These are phyloP conservation scores for Nycticryphes semicollaris DNA, from an alignment of 2,113 vertebrate species.

Conservation along the genomic window DNA sequence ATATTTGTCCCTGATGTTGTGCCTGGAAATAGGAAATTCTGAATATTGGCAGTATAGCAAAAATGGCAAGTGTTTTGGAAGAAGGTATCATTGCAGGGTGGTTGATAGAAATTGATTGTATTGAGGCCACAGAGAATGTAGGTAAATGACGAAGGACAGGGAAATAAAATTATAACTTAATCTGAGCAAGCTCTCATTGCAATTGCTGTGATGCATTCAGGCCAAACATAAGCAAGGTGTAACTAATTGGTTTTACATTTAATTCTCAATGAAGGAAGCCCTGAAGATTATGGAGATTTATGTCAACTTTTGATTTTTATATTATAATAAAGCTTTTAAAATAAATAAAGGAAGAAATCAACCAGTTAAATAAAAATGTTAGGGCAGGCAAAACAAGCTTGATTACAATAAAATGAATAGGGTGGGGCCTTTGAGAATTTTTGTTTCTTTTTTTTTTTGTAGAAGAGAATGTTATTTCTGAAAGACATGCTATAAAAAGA, in stretches of 20 bases:
- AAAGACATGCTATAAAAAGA: constrained; percentile 36
- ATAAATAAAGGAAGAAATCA: background rate
- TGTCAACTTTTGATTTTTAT: background rate
- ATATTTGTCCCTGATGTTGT: background rate
- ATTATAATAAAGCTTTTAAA: background rate
- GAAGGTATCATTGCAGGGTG: background rate
- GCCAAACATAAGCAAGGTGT: constrained; percentile 33
- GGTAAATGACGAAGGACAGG: background rate
- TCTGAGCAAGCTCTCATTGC: constrained; percentile 28
- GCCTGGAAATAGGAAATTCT: background rate
- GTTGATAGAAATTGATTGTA: background rate
- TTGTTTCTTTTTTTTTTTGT: background rate
- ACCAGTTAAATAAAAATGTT: background rate
- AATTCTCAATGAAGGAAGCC: constrained; percentile 17
- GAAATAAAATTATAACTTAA: constrained; percentile 18
- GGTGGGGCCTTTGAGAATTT: background rate
- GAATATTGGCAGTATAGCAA: background rate
- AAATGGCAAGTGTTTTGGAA: background rate
- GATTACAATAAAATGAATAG: background rate
- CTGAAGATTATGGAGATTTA: constrained; percentile 23
- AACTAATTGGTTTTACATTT: background rate
- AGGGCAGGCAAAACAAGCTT: background rate
- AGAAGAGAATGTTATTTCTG: constrained; percentile 9
- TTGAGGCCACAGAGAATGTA: background rate
- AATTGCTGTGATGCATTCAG: constrained; percentile 5